These are phyloP conservation scores for Ichneumoninae sp. DNA, from an alignment of 2,888 invertebrate species.

Conservation along the genomic window DNA sequence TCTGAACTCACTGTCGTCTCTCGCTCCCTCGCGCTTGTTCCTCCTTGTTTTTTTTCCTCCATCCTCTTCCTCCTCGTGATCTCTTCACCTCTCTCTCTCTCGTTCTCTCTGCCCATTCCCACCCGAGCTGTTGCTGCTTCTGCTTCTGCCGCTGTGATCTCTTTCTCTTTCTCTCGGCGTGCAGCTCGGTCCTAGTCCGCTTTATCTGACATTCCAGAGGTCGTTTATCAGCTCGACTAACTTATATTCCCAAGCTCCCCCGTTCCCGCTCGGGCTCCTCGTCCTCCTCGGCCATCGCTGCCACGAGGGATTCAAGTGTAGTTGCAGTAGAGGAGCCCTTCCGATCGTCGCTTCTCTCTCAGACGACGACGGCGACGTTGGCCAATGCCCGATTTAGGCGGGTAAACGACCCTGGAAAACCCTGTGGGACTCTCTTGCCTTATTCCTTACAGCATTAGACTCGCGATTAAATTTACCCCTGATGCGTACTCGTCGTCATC, in stretches of 20 bases:
- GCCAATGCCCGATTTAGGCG: slow-evolving; percentile 58
- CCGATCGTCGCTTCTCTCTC: slow-evolving; percentile 51
- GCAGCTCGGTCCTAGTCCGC: slow-evolving; percentile 73
- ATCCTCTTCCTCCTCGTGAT: slow-evolving; percentile 40
- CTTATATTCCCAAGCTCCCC: slow-evolving; percentile 74
- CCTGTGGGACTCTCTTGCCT: slow-evolving; percentile 20
- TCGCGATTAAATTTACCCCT: slow-evolving; percentile 19
- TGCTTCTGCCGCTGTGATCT: slow-evolving; percentile 34
- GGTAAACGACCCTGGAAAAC: slow-evolving; percentile 58
- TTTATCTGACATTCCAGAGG: slow-evolving; percentile 82
- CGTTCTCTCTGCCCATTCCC: slow-evolving; percentile 54
- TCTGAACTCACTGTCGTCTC: slow-evolving; percentile 44
- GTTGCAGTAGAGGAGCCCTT: slow-evolving; percentile 45
- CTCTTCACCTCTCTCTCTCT: slow-evolving; percentile 55
- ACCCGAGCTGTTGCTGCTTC: slow-evolving; percentile 58
- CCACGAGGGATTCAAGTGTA: slow-evolving; percentile 51
- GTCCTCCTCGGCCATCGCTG: slow-evolving; percentile 23
- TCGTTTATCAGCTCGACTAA: slow-evolving; percentile 79
- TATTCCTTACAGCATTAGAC: slow-evolving; percentile 38
- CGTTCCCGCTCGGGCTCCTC: slow-evolving; percentile 29
- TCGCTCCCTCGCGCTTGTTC: slow-evolving; percentile 29
- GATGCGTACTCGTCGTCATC: slow-evolving; percentile 13
- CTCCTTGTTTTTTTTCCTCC: slow-evolving; percentile 37
- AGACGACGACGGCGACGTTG: slow-evolving; percentile 30
- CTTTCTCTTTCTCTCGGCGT: slow-evolving; percentile 70